Base-by-base conservation (phyloP, 2,113 vertebrate species). In the Phylloscopus trochilus region DNA sequence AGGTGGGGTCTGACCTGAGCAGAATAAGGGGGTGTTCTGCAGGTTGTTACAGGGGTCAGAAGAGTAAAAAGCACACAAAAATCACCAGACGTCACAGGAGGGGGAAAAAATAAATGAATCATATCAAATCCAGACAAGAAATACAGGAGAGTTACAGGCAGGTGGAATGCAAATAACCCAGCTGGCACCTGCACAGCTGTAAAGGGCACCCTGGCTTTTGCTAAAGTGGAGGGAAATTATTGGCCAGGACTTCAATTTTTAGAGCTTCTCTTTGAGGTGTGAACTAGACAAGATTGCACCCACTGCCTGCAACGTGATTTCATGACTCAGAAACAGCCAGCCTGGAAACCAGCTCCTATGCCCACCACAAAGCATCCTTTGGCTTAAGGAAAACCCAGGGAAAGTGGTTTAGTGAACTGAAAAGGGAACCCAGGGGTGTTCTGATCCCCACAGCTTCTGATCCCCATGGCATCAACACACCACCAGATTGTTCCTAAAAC, bases 391-490 rank as follows among this genome's bases (percentile, higher is more conserved):
- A 13, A 28, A 37, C 19, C 33, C 33, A 17, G 4, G 53, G 33
- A 13, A 35, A 10, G 19, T 13, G 72, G 19, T 35, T 46, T 9
- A 10, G 41, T 16, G 41, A 13, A 52, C 10, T 14, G 55, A 15
- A 66, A 73, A 51, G 51, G 27, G 49, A 77, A 21, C 13, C 47
- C 33, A 3, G 10, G 24, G 35, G 7, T 22, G 37, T 39, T 46
- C 37, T 58, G 16, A 3, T 23, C 10, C 41, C 35, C 11, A 12
- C 23, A 64, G 63, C n/a, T n/a, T n/a, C n/a, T n/a, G n/a, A n/a
- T n/a, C n/a, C n/a, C 39, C 47, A 22, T 2, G 3, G 41, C 52
- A 47, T 1, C 0, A 3, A 28, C 33, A 56, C 11, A 5, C 24
- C 37, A 4, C 30, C 31, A 72, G 31, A 7, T 1, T 44, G 56